Evolutionary conservation across 2,113 vertebrate genomes (phyloP).

Genomic region (Cyanocitta stelleri): DNA sequence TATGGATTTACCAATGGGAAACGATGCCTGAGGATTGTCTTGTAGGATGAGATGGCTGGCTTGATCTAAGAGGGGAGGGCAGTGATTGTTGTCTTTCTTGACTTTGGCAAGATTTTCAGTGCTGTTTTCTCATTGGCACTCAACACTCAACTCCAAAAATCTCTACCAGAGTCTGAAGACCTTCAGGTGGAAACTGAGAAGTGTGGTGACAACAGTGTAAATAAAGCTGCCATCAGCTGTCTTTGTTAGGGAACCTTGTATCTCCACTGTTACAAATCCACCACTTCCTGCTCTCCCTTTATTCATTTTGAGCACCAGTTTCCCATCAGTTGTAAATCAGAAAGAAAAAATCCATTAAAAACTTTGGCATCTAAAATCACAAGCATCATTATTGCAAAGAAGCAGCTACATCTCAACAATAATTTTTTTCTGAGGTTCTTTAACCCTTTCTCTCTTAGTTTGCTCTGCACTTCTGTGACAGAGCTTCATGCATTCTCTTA

Average conservation of each 20-base stretch:
- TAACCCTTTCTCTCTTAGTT: not conserved
- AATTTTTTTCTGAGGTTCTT: not conserved
- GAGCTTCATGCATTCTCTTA: not conserved
- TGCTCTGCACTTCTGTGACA: not conserved
- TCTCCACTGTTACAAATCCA: not conserved
- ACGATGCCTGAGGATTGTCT: accelerated
- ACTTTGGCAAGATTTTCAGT: not conserved
- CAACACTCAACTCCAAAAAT: not conserved
- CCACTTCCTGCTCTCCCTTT: not conserved
- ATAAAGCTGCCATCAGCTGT: not conserved
- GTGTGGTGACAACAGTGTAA: not conserved
- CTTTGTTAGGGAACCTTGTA: not conserved
- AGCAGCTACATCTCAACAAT: not conserved
- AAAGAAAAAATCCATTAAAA: not conserved
- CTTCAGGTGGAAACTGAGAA: not conserved
- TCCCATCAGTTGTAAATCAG: not conserved
- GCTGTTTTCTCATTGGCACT: not conserved
- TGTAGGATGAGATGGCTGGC: not conserved
- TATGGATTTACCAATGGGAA: not conserved
- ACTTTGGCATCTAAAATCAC: not conserved
- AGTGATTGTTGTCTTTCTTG: not conserved
- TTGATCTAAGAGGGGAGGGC: not conserved
- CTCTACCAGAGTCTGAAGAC: not conserved
- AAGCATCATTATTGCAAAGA: not conserved
- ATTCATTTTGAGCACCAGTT: not conserved